These are phyloP conservation scores for Drosophila bipectinata DNA, from an alignment of 1,140 invertebrate species.

Conservation along the genomic window DNA sequence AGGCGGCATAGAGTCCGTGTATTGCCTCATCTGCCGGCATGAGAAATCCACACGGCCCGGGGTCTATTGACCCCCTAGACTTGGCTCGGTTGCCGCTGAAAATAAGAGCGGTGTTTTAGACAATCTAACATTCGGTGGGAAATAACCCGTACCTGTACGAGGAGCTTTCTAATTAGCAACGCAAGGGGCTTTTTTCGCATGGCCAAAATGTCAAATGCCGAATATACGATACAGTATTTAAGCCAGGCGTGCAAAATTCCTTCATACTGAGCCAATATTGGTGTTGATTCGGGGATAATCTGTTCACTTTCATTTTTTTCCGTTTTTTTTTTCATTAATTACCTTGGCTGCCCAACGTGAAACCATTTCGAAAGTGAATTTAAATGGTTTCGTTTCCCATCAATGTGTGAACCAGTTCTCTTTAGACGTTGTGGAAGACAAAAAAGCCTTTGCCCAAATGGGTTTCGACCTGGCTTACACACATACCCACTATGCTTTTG, in stretches of 20 bases:
- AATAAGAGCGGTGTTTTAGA: constrained; percentile 34
- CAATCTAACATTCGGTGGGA: constrained; percentile 10
- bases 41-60: constrained; percentile 39
- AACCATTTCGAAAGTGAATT: constrained; percentile 54
- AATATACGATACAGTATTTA: neutral
- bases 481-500: neutral
- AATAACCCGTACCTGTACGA: constrained; percentile 3
- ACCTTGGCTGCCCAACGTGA: constrained; percentile 19
- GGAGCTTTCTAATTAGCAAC: constrained; percentile 37
- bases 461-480: neutral
- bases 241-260: constrained; percentile 6
- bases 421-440: neutral
- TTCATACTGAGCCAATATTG: constrained; percentile 2
- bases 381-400: constrained; percentile 36
- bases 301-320: constrained; percentile 44
- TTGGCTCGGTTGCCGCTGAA: constrained; percentile 31
- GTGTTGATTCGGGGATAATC: constrained; percentile 6
- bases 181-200: constrained; percentile 20
- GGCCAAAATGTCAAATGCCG: constrained; percentile 37
- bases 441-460: neutral
- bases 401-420: constrained; percentile 16
- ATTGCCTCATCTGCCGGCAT: constrained; percentile 14
- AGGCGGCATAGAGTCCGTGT: neutral
- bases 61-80: constrained; percentile 61
- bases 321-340: constrained; percentile 2